Conservation (phyloP, 1,140 invertebrate genomes). For the Drosophila mauritiana region DNA sequence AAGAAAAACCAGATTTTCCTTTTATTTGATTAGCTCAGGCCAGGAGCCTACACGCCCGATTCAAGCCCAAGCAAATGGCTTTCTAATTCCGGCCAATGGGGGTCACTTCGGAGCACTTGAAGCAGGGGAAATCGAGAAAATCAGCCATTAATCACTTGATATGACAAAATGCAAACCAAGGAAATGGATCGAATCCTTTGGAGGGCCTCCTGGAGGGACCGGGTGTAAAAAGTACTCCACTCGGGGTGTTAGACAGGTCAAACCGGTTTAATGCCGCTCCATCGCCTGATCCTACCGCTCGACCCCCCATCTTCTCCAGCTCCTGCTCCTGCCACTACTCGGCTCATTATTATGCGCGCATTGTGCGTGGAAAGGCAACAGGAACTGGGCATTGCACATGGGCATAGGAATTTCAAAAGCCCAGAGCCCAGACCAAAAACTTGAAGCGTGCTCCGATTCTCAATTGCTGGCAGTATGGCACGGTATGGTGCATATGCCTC, state of each 20-base stretch:
- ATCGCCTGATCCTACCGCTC: constrained; percentile 29
- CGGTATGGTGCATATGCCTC: constrained; percentile 70
- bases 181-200: constrained; percentile 31
- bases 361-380: constrained; percentile 77
- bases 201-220: background rate
- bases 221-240: background rate
- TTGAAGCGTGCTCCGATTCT: constrained; percentile 81
- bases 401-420: constrained; percentile 60
- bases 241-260: constrained; percentile 43
- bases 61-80: constrained; percentile 53
- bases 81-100: constrained; percentile 64
- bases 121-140: constrained; percentile 56
- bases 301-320: constrained; percentile 12
- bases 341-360: constrained; percentile 78
- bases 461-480: constrained; percentile 61
- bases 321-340: constrained; percentile 14
- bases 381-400: constrained; percentile 58
- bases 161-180: constrained; percentile 72
- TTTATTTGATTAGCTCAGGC: constrained; percentile 29
- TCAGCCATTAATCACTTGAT: constrained; percentile 72
- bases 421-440: constrained; percentile 54
- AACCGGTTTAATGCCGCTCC: constrained; percentile 63
- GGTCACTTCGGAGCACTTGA: constrained; percentile 22
- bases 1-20: constrained; percentile 7
- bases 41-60: background rate